Evolutionary conservation across 2,113 vertebrate species (phyloP), one percentile per base, ranked within the genome.

Genomic region (Spilogale gracilis): DNA sequence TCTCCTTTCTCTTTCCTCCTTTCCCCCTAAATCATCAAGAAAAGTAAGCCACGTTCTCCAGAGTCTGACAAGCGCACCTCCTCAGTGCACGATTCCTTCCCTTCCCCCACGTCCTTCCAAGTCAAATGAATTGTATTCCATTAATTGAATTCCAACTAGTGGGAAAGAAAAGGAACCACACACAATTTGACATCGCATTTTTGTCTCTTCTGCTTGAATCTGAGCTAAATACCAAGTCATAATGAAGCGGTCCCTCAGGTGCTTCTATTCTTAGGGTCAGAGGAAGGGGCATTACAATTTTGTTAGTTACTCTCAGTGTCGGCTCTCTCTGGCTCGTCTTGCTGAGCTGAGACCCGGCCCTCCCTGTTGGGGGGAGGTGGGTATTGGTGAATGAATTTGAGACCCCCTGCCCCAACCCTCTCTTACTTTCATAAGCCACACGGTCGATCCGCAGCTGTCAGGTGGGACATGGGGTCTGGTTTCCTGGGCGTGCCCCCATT

Each of bases 231-330:
- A 18, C 21, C 6, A 25, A 73, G 8, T 43, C 11, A 13, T 27
- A 10, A 63, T 1, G 11, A 30, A 61, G 45, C 12, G 6, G 2
- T 32, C 30, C 9, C 25, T 50, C 0, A 0, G 50, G 1, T 1
- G 61, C 23, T 61, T 80, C n/a, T 80, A 2, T 69, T 56, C 13
- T 1, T 3, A 30, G 25, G 45, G 21, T 45, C n/a, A 25, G 38
- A 38, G 50, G 78, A 74, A 10, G 56, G 16, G 30, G 56, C 13
- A 2, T 25, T 27, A 20, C 2, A 0, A 10, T 52, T 38, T 12
- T 32, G 5, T 25, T 12, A n/a, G 21, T 9, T 20, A 12, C 50
- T 11, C 9, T 32, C 76, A 1, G 25, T 2, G 23, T 3, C 12
- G 5, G 20, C 43, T 74, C 45, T 7, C 43, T 48, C 45, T 27